Base-by-base conservation (phyloP, 2,797 vertebrate genomes). In the Ctenochaetus hawaiiensis region DNA sequence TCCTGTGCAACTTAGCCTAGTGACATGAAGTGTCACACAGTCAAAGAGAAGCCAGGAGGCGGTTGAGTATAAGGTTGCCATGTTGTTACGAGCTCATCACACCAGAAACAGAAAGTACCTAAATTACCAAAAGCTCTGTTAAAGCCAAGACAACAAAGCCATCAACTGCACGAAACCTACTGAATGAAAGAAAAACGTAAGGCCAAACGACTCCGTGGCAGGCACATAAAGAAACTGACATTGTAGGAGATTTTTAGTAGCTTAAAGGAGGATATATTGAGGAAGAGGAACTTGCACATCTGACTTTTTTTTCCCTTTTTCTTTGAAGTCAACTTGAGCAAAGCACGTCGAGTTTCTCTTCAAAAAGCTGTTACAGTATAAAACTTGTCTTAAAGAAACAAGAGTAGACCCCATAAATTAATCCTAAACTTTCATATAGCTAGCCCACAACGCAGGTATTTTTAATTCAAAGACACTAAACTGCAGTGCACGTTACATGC, bases 251-350 rank as follows among this genome's bases (percentile, higher is more conserved):
- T 44, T 37, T 34, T 26, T 3, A 44, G 2, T 18, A 1, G 5
- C 23, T 17, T 22, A 7, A 10, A 4, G 37, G 57, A 57, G 13
- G 17, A 51, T 11, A 4, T 41, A 54, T 58, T 54, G 30, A 49
- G 62, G 67, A 86, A 81, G 78, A 85, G 80, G 77, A 89, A 85
- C 69, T 75, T 0, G 14, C 9, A 39, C 37, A 5, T 62, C 48
- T 78, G 51, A 54, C 18, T 16, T 22, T 14, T 52, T 56, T 8
- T 34, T 6, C 22, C 6, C 23, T 23, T 48, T 37, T 6, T 11
- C 18, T 34, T 66, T 52, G 4, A 59, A 75, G 18, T 63, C 4
- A 16, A 71, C 37, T 66, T 59, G 2, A 52, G 48, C 5, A 30
- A 4, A 62, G 26, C 2, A 30, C 18, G 1, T 37, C 22, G 17